Evolutionary conservation across 1,140 invertebrate genomes (phyloP).

Genomic region (Dendroctonus valens): DNA sequence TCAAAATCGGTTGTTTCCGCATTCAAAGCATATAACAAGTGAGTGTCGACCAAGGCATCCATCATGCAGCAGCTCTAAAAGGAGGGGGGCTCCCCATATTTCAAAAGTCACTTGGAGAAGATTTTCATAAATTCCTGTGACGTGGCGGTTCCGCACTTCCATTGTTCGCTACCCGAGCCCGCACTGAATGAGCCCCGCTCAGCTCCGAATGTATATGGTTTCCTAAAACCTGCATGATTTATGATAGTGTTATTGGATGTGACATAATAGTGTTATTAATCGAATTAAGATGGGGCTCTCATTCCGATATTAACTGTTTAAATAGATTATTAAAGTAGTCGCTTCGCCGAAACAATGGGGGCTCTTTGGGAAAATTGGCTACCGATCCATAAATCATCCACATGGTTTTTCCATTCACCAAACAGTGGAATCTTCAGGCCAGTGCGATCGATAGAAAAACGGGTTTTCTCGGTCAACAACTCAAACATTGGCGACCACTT

Average conservation of each 20-base stretch:
- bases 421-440: too few relatives aligned
- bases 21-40: too few relatives aligned
- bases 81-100: slow-evolving; percentile 1
- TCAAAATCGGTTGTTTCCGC: too few relatives aligned
- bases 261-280: slow-evolving; percentile 27
- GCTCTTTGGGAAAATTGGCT: neutral
- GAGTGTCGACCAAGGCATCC: neutral
- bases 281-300: slow-evolving; percentile 22
- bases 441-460: too few relatives aligned
- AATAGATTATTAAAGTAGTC: slow-evolving; percentile 27
- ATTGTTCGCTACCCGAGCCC: slow-evolving; percentile 14
- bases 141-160: slow-evolving; percentile 10
- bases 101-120: slow-evolving; percentile 19
- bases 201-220: slow-evolving; percentile 8
- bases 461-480: too few relatives aligned
- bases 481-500: too few relatives aligned
- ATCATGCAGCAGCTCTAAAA: slow-evolving; percentile 3
- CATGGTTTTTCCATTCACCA: too few relatives aligned
- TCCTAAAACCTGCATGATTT: slow-evolving; percentile 25
- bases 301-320: slow-evolving; percentile 24
- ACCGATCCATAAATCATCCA: too few relatives aligned
- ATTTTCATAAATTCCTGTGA: slow-evolving; percentile 21
- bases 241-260: slow-evolving; percentile 19
- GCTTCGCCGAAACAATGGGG: slow-evolving; percentile 15
- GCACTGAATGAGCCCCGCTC: slow-evolving; percentile 8